Evolutionary conservation across 2,888 invertebrate genomes (phyloP), one percentile per base, ranked within the genome.

Genomic region (Tenodera sinensis): DNA sequence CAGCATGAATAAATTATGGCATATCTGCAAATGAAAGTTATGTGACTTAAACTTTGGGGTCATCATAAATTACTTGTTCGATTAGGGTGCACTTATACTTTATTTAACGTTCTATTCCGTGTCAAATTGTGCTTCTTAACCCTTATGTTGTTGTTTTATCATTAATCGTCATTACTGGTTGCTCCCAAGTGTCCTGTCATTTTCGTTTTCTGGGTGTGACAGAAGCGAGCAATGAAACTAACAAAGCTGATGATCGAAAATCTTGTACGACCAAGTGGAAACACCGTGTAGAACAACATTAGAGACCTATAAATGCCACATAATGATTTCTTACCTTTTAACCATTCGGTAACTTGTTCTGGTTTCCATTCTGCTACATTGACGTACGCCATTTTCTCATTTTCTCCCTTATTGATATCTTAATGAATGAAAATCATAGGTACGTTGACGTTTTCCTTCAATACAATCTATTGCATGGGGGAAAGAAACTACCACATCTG

Each of bases 281-380:
- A 90, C 89, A 91, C 91, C 92, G 92, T 42, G 12, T 42, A 42
- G 12, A 42, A 42, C 0, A 71, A 8, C 3, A 71, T 3, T 71
- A 71, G 4, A 1, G 6, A 4, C 3, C 20, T 71, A 71, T 20
- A 71, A 20, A 25, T 3, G 54, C n/a, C 8, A 12, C 25, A n/a
- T 8, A 20, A 83, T 28, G 4, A 12, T 28, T 25, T 82, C 25
- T 30, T 94, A 97, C 98, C 98, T 96, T 97, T 96, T 91, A 98
- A 93, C 98, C 98, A 98, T 93, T 98, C 97, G 91, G 97, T 97
- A 91, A 98, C 98, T 95, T 98, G 97, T 92, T 97, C 97, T 89
- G 97, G 96, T 92, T 97, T 96, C 98, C 98, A 98, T 94, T 98
- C 98, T 92, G 96, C 97, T 92, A 98, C 97, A 93, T 96, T 97